phyloP scores from a whole-genome alignment of 1,140 invertebrate genomes.

The Plectus sambesii region DNA sequence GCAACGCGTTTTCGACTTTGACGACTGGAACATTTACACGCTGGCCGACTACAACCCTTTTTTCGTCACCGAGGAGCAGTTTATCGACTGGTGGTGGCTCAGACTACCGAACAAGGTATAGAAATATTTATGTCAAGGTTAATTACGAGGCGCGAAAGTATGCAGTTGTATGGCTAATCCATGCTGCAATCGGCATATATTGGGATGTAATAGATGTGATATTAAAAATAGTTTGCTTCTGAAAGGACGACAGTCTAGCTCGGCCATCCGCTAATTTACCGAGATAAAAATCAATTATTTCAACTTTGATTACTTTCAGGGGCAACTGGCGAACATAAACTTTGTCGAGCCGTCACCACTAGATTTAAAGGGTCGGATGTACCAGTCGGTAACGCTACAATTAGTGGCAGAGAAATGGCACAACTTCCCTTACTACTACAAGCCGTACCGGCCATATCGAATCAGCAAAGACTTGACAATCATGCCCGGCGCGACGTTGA shows the following conservation, averaged over 20 bases:
- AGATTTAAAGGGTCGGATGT: slow-evolving; percentile 68
- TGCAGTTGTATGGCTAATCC: slow-evolving; percentile 4
- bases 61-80: slow-evolving; percentile 52
- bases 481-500: slow-evolving; percentile 75
- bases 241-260: too few species aligned
- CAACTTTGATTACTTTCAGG: slow-evolving; percentile 16
- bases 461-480: slow-evolving; percentile 69
- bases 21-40: slow-evolving; percentile 97
- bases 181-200: too few species aligned
- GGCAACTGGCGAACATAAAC: slow-evolving; percentile 40
- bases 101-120: slow-evolving; percentile 5
- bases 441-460: slow-evolving; percentile 42
- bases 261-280: too few species aligned
- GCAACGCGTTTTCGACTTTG: slow-evolving; percentile 89
- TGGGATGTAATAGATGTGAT: too few species aligned
- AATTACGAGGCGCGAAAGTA: slow-evolving; percentile 13
- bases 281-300: too few species aligned
- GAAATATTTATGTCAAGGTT: slow-evolving; percentile 12
- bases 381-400: slow-evolving; percentile 61
- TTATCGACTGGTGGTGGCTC: slow-evolving; percentile 52
- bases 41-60: slow-evolving; percentile 77
- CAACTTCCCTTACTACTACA: slow-evolving; percentile 22
- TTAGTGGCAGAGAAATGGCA: slow-evolving; percentile 36
- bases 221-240: slow-evolving; percentile 3
- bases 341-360: slow-evolving; percentile 35